Percentiles rank a stretch among this genome's conserved stretches.
Conservation (phyloP, 92 coral and sea anemone species). For the Epizoanthus rinbou region DNA sequence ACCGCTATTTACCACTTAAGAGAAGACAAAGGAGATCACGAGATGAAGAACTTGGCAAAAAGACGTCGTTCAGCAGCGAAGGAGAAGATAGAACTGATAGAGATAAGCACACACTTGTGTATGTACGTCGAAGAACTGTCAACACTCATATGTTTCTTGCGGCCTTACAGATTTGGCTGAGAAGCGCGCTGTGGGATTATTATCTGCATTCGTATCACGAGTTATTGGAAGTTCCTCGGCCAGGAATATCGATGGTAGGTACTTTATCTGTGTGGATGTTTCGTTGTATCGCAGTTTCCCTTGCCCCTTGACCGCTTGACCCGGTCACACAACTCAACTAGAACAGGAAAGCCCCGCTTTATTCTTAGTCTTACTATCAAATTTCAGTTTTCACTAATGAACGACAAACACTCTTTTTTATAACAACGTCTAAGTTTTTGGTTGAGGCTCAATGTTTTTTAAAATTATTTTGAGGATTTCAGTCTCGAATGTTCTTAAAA, state of each 20-base stretch:
- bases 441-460: background rate
- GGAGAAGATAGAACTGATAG: constrained; percentile 61
- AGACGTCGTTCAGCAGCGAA: constrained; percentile 31
- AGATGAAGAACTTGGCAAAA: constrained; percentile 75
- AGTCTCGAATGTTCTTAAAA: too few species aligned
- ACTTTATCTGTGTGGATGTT: background rate
- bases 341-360: too few species aligned
- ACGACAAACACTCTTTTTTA: background rate
- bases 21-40: constrained; percentile 53
- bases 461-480: background rate
- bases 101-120: constrained; percentile 48
- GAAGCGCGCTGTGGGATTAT: constrained; percentile 85
- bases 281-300: background rate
- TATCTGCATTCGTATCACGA: constrained; percentile 76
- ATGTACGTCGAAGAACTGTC: constrained; percentile 65
- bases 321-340: background rate
- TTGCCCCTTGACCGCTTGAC: background rate
- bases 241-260: constrained; percentile 78
- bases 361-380: background rate
- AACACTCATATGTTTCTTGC: constrained; percentile 69
- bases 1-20: constrained; percentile 79
- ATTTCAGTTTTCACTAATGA: background rate
- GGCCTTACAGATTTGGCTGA: constrained; percentile 65
- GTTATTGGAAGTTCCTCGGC: constrained; percentile 71
- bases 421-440: background rate